These are phyloP conservation scores for Calliphora vomitoria DNA, from an alignment of 2,888 invertebrate genomes.

Conservation along the genomic window DNA sequence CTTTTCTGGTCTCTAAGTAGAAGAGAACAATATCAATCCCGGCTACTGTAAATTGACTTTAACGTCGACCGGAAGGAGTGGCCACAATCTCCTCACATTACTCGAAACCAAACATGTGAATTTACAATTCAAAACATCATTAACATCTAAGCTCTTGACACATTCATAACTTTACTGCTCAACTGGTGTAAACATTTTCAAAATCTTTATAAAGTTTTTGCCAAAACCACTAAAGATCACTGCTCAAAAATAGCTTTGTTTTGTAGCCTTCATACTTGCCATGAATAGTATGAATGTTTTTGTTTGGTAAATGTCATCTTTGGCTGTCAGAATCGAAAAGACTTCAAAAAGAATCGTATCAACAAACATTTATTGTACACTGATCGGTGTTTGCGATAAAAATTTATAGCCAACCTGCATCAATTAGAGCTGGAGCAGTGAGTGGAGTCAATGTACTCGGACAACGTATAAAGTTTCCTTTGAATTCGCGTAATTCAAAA, in stretches of 20 bases:
- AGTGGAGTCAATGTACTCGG: constrained; percentile 70
- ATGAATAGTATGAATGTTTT: constrained; percentile 8
- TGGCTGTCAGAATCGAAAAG: constrained; percentile 55
- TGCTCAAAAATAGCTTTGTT: background rate
- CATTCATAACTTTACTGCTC: background rate
- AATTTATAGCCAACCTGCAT: constrained; percentile 84
- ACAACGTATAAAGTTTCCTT: constrained; percentile 57
- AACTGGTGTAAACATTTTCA: background rate
- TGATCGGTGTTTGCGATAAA: constrained; percentile 74
- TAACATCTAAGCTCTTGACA: constrained; percentile 1
- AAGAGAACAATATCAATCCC: no score
- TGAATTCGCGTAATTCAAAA: constrained; percentile 71
- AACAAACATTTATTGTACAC: constrained; percentile 59
- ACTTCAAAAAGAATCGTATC: constrained; percentile 38
- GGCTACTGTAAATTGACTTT: no score
- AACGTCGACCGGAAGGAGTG: no score
- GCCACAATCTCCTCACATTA: no score
- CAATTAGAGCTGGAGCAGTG: constrained; percentile 81
- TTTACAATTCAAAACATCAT: background rate
- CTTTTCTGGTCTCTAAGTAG: no score
- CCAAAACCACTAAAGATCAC: background rate
- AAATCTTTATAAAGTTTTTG: background rate
- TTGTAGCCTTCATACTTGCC: background rate
- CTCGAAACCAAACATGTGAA: no score
- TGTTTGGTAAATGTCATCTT: constrained; percentile 65